Conservation (phyloP, 2,888 invertebrate species). For the Cataglyphis cursor region DNA sequence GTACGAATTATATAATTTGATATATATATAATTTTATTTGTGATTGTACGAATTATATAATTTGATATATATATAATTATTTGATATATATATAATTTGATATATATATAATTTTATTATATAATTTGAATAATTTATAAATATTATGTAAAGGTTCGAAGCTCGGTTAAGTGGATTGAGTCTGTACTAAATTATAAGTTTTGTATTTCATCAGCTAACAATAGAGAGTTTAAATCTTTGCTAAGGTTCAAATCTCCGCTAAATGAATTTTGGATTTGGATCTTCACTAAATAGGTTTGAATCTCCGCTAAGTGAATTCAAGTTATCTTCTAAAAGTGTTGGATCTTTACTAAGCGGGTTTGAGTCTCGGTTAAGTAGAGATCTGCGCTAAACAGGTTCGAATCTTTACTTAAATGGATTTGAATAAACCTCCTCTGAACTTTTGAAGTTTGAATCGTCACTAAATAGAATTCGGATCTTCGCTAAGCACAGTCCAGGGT, state of each 20-base stretch:
- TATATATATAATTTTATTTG: too few species aligned
- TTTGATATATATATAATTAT: too few species aligned
- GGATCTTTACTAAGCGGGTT: neutral
- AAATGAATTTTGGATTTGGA: neutral
- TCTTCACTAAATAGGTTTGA: neutral
- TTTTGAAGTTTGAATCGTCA: neutral
- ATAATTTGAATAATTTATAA: constrained; percentile 1
- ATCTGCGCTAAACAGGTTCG: neutral
- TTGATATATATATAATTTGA: too few species aligned
- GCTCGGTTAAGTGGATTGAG: too few species aligned
- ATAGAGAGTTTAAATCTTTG: neutral
- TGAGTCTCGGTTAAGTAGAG: too few species aligned
- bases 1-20: neutral
- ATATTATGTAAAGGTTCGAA: neutral
- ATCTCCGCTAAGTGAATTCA: neutral
- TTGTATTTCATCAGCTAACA: neutral
- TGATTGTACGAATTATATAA: too few species aligned
- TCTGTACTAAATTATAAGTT: too few species aligned
- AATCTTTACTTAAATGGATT: neutral
- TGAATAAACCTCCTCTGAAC: neutral
- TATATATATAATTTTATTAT: too few species aligned
- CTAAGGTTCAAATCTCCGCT: neutral
- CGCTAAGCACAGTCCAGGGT: neutral
- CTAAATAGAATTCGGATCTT: neutral
- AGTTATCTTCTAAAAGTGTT: neutral